Percentiles rank a stretch among this genome's conserved stretches.
Conservation (phyloP, 2,797 vertebrate genomes). For the Busarellus nigricollis region DNA sequence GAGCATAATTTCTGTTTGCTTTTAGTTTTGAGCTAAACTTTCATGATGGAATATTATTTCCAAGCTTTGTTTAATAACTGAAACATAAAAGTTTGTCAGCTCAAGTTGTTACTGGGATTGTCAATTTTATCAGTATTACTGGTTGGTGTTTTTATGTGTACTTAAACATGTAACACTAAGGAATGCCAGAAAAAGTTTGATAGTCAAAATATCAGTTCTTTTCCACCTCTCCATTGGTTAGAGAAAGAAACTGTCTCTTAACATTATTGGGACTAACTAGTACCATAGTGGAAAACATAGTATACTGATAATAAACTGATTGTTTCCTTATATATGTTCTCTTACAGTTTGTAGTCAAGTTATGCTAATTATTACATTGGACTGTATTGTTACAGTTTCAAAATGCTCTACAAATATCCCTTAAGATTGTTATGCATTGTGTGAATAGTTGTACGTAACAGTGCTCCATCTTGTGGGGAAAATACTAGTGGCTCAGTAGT, state of each 20-base stretch:
- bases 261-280: background rate
- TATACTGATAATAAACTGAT: background rate
- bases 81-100: background rate
- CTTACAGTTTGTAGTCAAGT: background rate
- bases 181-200: background rate
- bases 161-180: background rate
- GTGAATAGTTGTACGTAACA: background rate
- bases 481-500: background rate
- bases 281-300: background rate
- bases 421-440: fast-evolving
- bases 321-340: background rate
- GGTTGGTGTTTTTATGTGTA: background rate
- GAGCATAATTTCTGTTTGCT: background rate
- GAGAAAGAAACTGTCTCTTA: background rate
- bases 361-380: background rate
- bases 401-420: background rate
- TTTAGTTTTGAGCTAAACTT: background rate
- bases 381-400: background rate
- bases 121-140: background rate
- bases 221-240: background rate
- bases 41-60: background rate
- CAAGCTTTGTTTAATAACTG: background rate
- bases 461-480: conserved; percentile 25
- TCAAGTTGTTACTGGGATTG: background rate
- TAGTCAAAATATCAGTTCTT: background rate